A percentile compares a stretch with the other conserved stretches of the same genome.
phyloP scores from a whole-genome alignment of 2,797 vertebrate species.

The Cyprinella venusta region DNA sequence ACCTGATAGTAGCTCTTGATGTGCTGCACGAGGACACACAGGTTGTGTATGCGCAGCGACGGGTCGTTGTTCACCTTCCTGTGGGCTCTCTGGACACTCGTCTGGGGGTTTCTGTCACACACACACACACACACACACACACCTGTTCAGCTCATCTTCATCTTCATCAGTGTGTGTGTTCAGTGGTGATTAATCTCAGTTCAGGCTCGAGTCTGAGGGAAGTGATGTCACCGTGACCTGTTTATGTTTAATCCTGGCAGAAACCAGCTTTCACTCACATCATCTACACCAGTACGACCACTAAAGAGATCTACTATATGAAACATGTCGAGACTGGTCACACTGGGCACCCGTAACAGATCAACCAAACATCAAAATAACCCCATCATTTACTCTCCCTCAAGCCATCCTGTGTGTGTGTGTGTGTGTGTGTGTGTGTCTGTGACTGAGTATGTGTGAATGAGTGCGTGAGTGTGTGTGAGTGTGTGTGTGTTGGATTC shows the following conservation, averaged over 20 bases:
- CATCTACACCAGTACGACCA: not conserved
- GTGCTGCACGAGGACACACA: constrained; percentile 91
- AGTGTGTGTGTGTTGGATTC: not conserved
- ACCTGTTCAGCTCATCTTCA: not conserved
- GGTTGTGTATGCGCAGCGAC: constrained; percentile 93
- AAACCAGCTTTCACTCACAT: no score
- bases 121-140: not conserved
- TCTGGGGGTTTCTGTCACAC: constrained; percentile 88
- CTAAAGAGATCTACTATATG: not conserved
- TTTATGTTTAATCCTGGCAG: no score
- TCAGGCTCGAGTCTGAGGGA: no score
- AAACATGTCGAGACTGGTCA: not conserved
- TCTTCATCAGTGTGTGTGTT: not conserved
- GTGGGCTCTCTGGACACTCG: constrained; percentile 90
- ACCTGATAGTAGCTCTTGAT: constrained; percentile 98
- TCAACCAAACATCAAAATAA: no score
- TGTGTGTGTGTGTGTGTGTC: no score
- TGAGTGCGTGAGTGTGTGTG: no score
- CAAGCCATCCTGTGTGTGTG: no score
- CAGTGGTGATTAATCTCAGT: no score
- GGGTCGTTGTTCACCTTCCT: constrained; percentile 97
- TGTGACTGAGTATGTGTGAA: no score
- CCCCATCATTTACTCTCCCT: no score
- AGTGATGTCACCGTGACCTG: no score
- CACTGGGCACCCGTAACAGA: no score